Conservation (phyloP, 1,140 invertebrate genomes). For the Helicoverpa armigera region DNA sequence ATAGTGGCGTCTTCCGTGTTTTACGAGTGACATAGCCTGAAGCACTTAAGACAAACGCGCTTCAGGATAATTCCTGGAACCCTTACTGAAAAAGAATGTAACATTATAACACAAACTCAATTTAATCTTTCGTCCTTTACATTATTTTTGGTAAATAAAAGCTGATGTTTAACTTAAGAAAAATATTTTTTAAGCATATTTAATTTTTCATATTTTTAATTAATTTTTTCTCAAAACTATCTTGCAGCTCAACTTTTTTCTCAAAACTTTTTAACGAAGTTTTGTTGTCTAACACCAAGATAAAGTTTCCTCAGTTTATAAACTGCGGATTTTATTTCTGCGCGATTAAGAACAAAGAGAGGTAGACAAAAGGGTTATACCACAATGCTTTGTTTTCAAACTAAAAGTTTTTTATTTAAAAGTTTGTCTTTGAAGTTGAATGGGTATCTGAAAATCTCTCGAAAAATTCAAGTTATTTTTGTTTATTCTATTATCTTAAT, state of each 20-base stretch:
- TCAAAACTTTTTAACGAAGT: slow-evolving; percentile 12
- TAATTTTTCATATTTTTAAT: too few relatives aligned
- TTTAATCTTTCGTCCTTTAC: too few relatives aligned
- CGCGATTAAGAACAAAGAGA: slow-evolving; percentile 4
- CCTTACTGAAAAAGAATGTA: too few relatives aligned
- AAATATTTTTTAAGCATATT: too few relatives aligned
- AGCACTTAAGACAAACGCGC: too few relatives aligned
- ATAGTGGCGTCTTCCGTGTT: too few relatives aligned
- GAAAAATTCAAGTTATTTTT: too few relatives aligned
- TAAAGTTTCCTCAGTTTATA: slow-evolving; percentile 15
- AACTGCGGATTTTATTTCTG: slow-evolving; percentile 11
- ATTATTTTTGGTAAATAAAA: too few relatives aligned
- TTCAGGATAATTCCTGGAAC: too few relatives aligned
- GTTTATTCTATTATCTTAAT: not conserved
- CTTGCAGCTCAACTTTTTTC: not conserved
- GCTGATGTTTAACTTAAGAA: too few relatives aligned
- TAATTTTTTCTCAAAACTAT: not conserved
- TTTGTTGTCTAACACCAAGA: not conserved
- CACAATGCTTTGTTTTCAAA: slow-evolving; percentile 7
- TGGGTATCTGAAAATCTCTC: not conserved
- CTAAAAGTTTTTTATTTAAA: not conserved
- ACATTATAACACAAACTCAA: too few relatives aligned
- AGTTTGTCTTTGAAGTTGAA: not conserved
- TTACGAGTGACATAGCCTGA: too few relatives aligned
- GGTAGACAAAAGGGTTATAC: not conserved